These are phyloP conservation scores for Lithophane ornitopus DNA, from an alignment of 2,888 invertebrate genomes.

Conservation along the genomic window DNA sequence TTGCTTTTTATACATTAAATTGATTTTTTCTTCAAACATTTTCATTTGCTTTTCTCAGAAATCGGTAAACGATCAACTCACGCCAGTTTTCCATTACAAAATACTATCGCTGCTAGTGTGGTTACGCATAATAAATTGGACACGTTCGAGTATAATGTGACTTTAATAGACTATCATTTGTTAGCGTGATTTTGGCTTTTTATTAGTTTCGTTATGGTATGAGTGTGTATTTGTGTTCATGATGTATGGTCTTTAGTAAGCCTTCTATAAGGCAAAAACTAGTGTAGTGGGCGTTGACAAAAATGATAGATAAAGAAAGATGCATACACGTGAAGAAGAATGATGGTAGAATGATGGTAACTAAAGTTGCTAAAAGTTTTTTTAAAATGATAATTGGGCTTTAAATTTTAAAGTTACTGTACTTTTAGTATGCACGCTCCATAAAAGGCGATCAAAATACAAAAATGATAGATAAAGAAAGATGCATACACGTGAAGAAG, in stretches of 20 bases:
- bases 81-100: constrained; percentile 65
- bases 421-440: no score
- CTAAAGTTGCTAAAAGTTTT: no score
- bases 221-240: not conserved
- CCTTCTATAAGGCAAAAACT: not conserved
- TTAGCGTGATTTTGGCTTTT: constrained; percentile 9
- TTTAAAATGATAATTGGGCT: no score
- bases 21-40: not conserved
- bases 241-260: not conserved
- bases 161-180: constrained; percentile 39
- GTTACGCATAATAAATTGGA: constrained; percentile 39
- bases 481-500: no score
- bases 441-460: no score
- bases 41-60: no score
- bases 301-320: not conserved
- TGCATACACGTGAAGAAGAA: not conserved
- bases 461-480: no score
- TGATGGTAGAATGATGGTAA: no score
- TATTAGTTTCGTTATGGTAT: not conserved
- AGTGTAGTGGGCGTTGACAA: not conserved
- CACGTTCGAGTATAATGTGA: constrained; percentile 3
- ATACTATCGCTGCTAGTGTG: constrained; percentile 24
- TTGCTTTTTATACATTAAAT: not conserved
- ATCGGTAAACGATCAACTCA: not conserved
- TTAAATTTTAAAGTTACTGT: no score